These are phyloP conservation scores for Sandelia bainsii DNA, from an alignment of 2,797 vertebrate species.

Conservation along the genomic window DNA sequence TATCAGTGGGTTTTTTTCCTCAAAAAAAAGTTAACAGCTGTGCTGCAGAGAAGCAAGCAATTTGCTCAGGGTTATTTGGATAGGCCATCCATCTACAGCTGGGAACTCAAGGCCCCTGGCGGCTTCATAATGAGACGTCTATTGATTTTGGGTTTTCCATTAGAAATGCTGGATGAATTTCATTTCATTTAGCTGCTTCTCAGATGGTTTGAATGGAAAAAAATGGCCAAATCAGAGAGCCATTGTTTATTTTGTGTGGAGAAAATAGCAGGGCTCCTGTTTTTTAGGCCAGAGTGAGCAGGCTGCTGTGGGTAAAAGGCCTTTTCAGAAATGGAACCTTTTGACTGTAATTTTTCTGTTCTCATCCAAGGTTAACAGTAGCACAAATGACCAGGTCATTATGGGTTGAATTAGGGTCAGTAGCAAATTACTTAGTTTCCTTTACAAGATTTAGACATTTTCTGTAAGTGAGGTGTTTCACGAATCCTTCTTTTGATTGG, in stretches of 20 bases:
- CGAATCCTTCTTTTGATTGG: neutral
- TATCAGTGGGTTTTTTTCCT: conserved; percentile 2
- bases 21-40: conserved; percentile 69
- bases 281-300: conserved; percentile 16
- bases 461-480: neutral
- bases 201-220: conserved; percentile 49
- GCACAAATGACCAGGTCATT: neutral
- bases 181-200: conserved; percentile 71
- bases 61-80: conserved; percentile 72
- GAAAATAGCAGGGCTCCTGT: conserved; percentile 21
- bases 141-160: conserved; percentile 79
- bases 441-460: neutral
- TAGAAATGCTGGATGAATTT: conserved; percentile 74
- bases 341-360: conserved; percentile 3
- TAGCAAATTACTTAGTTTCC: neutral
- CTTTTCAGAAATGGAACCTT: conserved; percentile 32
- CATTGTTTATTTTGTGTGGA: conserved; percentile 56
- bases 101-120: conserved; percentile 57
- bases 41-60: conserved; percentile 63
- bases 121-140: conserved; percentile 73
- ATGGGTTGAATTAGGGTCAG: neutral
- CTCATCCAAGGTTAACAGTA: conserved; percentile 10
- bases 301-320: conserved; percentile 10
- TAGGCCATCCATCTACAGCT: conserved; percentile 69
- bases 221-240: conserved; percentile 52